Base-by-base conservation (phyloP, 2,797 vertebrate species). In the Galagoides demidoff region DNA sequence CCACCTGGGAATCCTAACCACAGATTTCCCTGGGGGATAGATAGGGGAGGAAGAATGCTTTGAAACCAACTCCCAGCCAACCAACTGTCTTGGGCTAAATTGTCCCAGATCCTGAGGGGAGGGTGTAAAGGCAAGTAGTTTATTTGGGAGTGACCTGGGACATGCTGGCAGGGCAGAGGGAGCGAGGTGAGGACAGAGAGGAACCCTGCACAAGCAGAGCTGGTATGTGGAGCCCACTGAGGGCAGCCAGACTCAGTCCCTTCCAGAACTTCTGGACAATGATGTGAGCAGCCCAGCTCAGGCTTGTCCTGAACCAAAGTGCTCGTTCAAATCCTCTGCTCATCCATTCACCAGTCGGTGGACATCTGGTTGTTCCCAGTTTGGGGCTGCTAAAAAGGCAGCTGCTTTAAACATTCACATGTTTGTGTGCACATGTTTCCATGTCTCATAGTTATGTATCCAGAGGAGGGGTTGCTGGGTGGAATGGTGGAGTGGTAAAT, bases 191-290 rank as follows among this genome's bases (percentile, higher is more conserved):
- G 70, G 22, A 12, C 20, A 70, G 19, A 31, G 22, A 57, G 7
- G 23, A 37, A 20, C 23, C 1, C 52, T 34, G 2, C 0, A 25
- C 12, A 20, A 22, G 61, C 8, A 6, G 13, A 31, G 25, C 5
- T 2, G 78, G 45, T 1, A 8, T 34, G 10, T 1, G 29, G 43
- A 31, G 39, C 8, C 14, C 52, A 1, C 1, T 17, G 14, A 7
- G 8, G 14, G 31, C 5, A 61, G 7, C 31, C 3, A 9, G 29
- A 17, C 55, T 52, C 7, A 16, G 23, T 70, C 27, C n/a, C 17
- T 10, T 10, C 0, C 0, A 23, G 19, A 39, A 12, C 11, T 1
- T 39, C 71, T 3, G 7, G 64, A 7, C 10, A 29, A 22, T 0
- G 9, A 34, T 8, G 22, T 8, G 22, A 2, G 19, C 14, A 17